These are phyloP conservation scores for Trachymyrmex septentrionalis DNA, from an alignment of 1,140 invertebrate genomes.

Conservation along the genomic window DNA sequence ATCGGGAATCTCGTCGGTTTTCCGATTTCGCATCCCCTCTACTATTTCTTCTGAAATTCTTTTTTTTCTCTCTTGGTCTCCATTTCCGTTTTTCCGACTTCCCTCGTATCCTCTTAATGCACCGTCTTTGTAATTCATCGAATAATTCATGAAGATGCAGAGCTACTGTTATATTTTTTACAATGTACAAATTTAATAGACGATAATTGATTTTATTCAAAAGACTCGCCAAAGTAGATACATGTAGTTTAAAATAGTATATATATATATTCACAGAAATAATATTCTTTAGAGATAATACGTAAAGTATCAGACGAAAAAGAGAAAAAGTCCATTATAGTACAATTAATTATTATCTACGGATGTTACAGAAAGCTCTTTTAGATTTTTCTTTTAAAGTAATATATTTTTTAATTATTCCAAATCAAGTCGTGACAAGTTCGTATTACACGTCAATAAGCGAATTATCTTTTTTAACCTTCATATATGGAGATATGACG, in stretches of 20 bases:
- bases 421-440: background rate
- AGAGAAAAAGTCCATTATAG: background rate
- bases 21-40: conserved; percentile 31
- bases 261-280: background rate
- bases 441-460: background rate
- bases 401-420: conserved; percentile 43
- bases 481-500: conserved; percentile 21
- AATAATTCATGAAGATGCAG: conserved; percentile 6
- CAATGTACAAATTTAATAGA: conserved; percentile 80
- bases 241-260: conserved; percentile 73
- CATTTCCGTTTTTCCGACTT: conserved; percentile 12
- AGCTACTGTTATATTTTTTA: conserved; percentile 77
- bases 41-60: conserved; percentile 20
- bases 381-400: background rate
- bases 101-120: background rate
- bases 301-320: background rate
- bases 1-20: conserved; percentile 38
- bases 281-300: background rate
- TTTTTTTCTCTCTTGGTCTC: conserved; percentile 11
- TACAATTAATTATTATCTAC: conserved; percentile 49
- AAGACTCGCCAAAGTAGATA: conserved; percentile 74
- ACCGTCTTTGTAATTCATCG: background rate
- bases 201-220: conserved; percentile 76
- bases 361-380: background rate
- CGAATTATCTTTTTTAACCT: conserved; percentile 17